Percentiles rank a stretch among this genome's conserved stretches.
These are phyloP conservation scores for Spatulosminthurus flaviceps DNA, from an alignment of 2,888 invertebrate genomes.

Conservation along the genomic window DNA sequence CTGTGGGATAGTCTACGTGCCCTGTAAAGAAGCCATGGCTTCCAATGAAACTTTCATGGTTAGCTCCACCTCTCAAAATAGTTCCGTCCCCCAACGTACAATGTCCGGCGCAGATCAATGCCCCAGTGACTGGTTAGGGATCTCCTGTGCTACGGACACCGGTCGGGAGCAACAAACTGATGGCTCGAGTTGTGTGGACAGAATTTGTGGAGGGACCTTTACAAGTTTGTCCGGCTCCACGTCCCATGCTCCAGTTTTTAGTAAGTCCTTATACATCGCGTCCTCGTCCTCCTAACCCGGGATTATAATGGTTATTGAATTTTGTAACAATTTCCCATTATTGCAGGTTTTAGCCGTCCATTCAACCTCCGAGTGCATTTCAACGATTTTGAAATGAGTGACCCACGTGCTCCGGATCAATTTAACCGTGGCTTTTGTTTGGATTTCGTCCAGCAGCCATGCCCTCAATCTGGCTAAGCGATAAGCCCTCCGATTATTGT, in stretches of 20 bases:
- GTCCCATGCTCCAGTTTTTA: conserved; percentile 75
- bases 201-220: conserved; percentile 63
- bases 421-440: conserved; percentile 57
- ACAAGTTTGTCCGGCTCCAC: conserved; percentile 68
- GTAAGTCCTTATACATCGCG: conserved; percentile 71
- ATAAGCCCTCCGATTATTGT: background rate
- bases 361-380: conserved; percentile 62
- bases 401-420: conserved; percentile 61
- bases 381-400: conserved; percentile 63
- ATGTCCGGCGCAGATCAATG: conserved; percentile 63
- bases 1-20: conserved; percentile 63
- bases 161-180: conserved; percentile 61
- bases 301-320: too few species aligned
- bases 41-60: conserved; percentile 60
- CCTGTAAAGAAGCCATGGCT: conserved; percentile 61
- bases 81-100: conserved; percentile 56
- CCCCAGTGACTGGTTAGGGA: conserved; percentile 62
- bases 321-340: too few species aligned
- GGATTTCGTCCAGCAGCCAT: conserved; percentile 62
- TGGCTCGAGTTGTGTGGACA: conserved; percentile 60
- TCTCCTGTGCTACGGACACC: conserved; percentile 63
- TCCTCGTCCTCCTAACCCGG: too few species aligned
- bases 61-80: conserved; percentile 60
- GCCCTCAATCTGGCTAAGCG: conserved; percentile 56
- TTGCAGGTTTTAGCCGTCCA: conserved; percentile 62